Base-by-base conservation (phyloP, 1,140 invertebrate genomes). In the Sitophilus oryzae region DNA sequence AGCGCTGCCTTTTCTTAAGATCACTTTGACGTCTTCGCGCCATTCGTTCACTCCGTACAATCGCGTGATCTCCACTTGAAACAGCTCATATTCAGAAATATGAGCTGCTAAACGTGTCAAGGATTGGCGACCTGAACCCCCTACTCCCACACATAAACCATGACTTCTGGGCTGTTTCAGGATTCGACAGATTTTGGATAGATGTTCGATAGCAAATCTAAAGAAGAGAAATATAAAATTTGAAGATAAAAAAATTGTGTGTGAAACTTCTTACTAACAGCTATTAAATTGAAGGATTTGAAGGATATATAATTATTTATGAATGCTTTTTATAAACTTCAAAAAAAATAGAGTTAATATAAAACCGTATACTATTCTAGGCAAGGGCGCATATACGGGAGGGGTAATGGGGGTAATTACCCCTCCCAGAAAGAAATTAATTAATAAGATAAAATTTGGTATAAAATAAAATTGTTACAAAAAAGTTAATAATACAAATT, bases 121-220 rank as follows among this genome's bases (percentile, higher is more conserved):
- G 18, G 91, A 95, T 75, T 96, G 92, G 49, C 92, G 77, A 18
- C 94, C 93, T 34, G 90, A 94, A 45, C 94, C 94, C 16, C 92
- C 92, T 40, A 96, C 85, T 9, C 94, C 94, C 60, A 93, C 82
- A 11, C 94, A 76, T 50, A 94, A 73, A 43, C 83, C 88, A 73
- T 93, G 90, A 69, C 86, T 90, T 59, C 87, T 78, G 21, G 91
- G 89, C 74, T 96, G 93, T 65, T 93, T 92, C 56, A 98, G 79
- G 61, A 98, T 89, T 42, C 93, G 82, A 66, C 87, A 88, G 61
- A 98, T 88, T 66, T 90, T 82, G 10, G 91, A 93, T 52, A 96
- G 80, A 79, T 96, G 93, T 75, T 96, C 93, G 52, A 97, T 88
- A 10, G 93, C 92, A 77, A 93, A 96, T 64, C 89, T 85, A 42